phyloP scores from a whole-genome alignment of 2,888 invertebrate species.

The Andricus curvator region DNA sequence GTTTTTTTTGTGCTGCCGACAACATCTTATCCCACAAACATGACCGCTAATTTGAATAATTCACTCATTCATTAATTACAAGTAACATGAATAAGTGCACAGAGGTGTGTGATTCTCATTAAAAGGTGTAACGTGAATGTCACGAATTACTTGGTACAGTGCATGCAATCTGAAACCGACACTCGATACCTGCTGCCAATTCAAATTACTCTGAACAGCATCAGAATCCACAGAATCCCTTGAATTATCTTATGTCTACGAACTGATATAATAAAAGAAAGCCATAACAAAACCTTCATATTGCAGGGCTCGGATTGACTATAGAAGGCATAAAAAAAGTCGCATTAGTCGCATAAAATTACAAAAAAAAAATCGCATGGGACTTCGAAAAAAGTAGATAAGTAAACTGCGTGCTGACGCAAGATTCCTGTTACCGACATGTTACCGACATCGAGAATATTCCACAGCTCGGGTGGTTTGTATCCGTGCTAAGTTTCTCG shows the following conservation, averaged over 20 bases:
- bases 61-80: neutral
- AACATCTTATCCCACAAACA: neutral
- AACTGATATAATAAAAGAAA: neutral
- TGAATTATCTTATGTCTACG: neutral
- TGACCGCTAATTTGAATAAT: neutral
- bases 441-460: no score
- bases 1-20: neutral
- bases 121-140: constrained; percentile 1
- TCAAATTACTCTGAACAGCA: constrained; percentile 48
- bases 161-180: constrained; percentile 42
- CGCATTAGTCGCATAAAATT: no score
- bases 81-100: neutral
- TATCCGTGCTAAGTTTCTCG: no score
- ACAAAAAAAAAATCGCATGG: no score
- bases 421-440: no score
- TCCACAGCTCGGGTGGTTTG: no score
- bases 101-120: neutral
- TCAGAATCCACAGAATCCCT: neutral
- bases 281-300: neutral
- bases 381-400: no score
- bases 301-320: no score
- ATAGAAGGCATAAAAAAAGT: no score
- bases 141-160: neutral
- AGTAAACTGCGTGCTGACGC: no score
- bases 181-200: constrained; percentile 47